Percentiles rank a stretch among this genome's conserved stretches.
Evolutionary conservation across 2,113 vertebrate genomes (phyloP).

Genomic region (Pterophyllum scalare): DNA sequence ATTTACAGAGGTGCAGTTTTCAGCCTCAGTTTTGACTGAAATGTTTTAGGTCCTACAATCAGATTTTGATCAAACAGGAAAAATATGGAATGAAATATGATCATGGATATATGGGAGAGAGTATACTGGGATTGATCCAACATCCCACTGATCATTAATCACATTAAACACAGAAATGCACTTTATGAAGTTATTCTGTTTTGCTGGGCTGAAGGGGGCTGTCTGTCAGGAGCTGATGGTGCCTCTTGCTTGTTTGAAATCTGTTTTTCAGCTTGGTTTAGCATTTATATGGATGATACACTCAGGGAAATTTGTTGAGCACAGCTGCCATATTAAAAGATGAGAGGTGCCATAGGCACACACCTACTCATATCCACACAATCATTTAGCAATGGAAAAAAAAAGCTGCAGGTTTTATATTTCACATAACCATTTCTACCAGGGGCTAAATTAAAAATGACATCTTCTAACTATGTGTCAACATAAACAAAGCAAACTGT

Average conservation of each 20-base stretch:
- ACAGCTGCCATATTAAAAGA: slow-evolving; percentile 20
- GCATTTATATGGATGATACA: slow-evolving; percentile 12
- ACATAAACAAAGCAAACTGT: slow-evolving; percentile 49
- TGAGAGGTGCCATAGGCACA: slow-evolving; percentile 4
- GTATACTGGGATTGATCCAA: not conserved
- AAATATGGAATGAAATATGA: not conserved
- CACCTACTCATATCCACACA: slow-evolving; percentile 35
- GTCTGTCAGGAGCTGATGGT: not conserved
- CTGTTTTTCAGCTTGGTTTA: slow-evolving; percentile 11
- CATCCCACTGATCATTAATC: slow-evolving; percentile 19
- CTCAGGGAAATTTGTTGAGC: slow-evolving; percentile 15
- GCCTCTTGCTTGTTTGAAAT: not conserved
- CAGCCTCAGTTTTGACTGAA: not conserved
- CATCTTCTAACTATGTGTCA: slow-evolving; percentile 44
- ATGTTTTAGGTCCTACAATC: slow-evolving; percentile 8
- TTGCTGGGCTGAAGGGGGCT: not conserved
- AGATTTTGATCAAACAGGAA: not conserved
- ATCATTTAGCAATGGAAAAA: not conserved
- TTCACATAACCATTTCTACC: slow-evolving; percentile 18
- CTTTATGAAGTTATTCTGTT: slow-evolving; percentile 2
- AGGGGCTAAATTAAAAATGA: slow-evolving; percentile 46
- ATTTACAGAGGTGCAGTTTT: not conserved
- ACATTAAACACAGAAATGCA: not conserved
- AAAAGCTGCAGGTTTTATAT: not conserved
- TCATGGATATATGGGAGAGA: not conserved